These are phyloP conservation scores for Fistularia commersonii DNA, from an alignment of 2,797 vertebrate genomes.

Conservation along the genomic window DNA sequence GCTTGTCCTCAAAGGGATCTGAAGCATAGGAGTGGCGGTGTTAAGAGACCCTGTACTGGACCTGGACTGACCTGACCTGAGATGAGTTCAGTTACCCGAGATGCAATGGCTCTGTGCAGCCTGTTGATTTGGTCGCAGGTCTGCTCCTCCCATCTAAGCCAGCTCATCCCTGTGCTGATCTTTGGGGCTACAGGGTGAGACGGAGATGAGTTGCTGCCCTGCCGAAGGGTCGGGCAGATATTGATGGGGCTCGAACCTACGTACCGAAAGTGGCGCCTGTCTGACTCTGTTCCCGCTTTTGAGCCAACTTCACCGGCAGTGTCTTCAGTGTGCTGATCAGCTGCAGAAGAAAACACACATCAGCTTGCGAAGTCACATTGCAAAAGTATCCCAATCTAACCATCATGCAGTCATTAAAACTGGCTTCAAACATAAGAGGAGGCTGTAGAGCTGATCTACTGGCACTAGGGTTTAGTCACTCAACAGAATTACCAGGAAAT, in stretches of 20 bases:
- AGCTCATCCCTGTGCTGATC: slow-evolving; percentile 77
- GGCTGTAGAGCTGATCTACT: no score
- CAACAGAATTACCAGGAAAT: no score
- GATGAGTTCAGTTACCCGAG: slow-evolving; percentile 69
- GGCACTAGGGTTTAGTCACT: no score
- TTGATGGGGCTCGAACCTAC: slow-evolving; percentile 2
- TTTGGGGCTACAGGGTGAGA: slow-evolving; percentile 81
- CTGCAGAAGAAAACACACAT: slow-evolving; percentile 54
- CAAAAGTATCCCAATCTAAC: no score
- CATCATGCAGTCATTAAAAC: no score
- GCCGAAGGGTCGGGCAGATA: not conserved
- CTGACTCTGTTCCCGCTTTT: slow-evolving; percentile 77
- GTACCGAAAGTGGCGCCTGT: slow-evolving; percentile 85
- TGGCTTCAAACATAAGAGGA: no score
- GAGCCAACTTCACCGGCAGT: slow-evolving; percentile 79
- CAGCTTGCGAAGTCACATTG: no score
- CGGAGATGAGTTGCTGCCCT: not conserved
- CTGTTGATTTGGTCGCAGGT: slow-evolving; percentile 80
- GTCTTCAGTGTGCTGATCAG: slow-evolving; percentile 84
- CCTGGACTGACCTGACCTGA: no score
- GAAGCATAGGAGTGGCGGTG: not conserved
- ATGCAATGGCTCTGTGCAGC: slow-evolving; percentile 83
- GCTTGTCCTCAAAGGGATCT: slow-evolving; percentile 85
- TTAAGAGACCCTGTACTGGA: not conserved
- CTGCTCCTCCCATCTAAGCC: slow-evolving; percentile 90